Conservation (phyloP, 2,113 vertebrate genomes). For the Furnarius figulus region DNA sequence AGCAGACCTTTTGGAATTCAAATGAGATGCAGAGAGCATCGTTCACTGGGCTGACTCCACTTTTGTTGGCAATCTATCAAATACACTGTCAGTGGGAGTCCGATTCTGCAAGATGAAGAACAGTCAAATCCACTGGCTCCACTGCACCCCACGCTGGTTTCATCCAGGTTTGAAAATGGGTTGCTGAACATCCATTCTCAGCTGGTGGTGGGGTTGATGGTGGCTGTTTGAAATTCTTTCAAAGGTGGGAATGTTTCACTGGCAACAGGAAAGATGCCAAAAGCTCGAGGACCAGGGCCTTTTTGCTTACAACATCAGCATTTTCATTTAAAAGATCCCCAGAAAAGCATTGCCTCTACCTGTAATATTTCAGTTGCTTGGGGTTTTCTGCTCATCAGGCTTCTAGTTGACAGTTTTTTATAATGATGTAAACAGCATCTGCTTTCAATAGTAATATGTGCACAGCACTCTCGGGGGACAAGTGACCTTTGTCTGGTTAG, state of each 20-base stretch:
- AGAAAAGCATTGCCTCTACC: background rate
- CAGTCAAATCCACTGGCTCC: background rate
- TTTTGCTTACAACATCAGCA: background rate
- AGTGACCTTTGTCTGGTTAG: background rate
- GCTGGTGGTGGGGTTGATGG: background rate
- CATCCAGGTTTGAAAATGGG: background rate
- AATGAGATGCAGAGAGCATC: slow-evolving; percentile 2
- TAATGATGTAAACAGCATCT: background rate
- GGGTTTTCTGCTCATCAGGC: background rate
- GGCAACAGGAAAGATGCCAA: background rate
- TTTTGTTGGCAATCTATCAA: slow-evolving; percentile 23
- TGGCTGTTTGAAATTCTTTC: background rate
- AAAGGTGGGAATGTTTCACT: background rate
- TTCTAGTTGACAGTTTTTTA: background rate
- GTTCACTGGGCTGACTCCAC: background rate
- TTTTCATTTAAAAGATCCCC: background rate
- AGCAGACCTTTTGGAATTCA: slow-evolving; percentile 12
- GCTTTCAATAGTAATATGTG: background rate
- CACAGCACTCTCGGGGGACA: background rate
- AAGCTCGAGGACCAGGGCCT: accelerated
- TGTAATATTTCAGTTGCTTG: background rate
- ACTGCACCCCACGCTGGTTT: background rate
- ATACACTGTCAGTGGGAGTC: background rate
- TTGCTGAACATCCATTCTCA: slow-evolving; percentile 10
- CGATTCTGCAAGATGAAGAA: background rate